Conservation (phyloP, 2,888 invertebrate species). For the Pyrochroa serraticornis region DNA sequence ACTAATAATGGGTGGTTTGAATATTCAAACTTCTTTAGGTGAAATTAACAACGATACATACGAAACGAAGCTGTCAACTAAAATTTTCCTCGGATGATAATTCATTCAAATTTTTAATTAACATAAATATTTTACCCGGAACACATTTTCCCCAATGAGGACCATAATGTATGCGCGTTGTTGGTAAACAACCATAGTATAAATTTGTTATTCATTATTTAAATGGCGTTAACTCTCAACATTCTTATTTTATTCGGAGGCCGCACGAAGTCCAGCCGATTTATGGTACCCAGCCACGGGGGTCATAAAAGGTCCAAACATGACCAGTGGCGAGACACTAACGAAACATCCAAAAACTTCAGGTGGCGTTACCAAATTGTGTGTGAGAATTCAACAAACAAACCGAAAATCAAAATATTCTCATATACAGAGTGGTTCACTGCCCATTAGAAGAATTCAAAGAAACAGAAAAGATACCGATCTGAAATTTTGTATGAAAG, state of each 20-base stretch:
- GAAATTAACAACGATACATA: slow-evolving; percentile 23
- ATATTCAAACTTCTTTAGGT: neutral
- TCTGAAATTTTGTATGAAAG: no score
- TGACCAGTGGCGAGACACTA: no score
- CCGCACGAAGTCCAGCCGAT: slow-evolving; percentile 1
- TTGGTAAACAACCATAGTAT: neutral
- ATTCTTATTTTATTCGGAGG: neutral
- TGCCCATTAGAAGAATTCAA: no score
- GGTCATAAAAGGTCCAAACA: no score
- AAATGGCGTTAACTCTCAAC: neutral
- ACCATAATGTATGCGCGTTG: neutral
- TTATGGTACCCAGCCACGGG: no score
- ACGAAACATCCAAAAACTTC: no score
- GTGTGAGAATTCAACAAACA: no score
- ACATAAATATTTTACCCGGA: slow-evolving; percentile 16
- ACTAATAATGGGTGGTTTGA: no score
- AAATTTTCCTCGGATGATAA: neutral
- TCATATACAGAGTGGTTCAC: no score
- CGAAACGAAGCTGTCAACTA: slow-evolving; percentile 11
- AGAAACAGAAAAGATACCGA: no score
- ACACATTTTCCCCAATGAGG: neutral
- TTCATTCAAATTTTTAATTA: slow-evolving; percentile 22
- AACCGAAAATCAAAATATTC: no score
- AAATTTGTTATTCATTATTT: neutral
- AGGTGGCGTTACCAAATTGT: no score